Evolutionary conservation across 2,113 vertebrate species (phyloP).

Genomic region (Neodon shergylaensis): DNA sequence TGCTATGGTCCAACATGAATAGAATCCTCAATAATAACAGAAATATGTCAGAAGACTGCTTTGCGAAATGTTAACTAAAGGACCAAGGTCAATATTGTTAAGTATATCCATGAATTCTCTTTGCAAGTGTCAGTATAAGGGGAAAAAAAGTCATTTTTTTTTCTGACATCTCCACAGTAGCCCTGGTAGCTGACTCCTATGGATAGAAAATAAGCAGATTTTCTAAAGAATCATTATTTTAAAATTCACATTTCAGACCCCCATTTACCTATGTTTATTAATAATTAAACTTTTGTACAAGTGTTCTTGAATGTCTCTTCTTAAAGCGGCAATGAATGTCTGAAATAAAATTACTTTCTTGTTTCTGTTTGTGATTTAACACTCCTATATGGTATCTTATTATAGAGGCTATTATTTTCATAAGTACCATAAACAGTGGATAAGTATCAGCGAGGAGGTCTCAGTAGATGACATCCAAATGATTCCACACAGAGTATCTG

Average conservation of each 20-base stretch:
- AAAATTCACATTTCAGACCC: constrained; percentile 49
- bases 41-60: constrained; percentile 33
- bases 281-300: not conserved
- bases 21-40: constrained; percentile 25
- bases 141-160: constrained; percentile 7
- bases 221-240: constrained; percentile 18
- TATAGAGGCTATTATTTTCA: constrained; percentile 62
- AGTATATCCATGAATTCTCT: constrained; percentile 41
- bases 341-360: constrained; percentile 45
- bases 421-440: constrained; percentile 60
- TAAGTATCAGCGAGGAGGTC: constrained; percentile 62
- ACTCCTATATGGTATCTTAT: constrained; percentile 37
- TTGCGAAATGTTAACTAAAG: constrained; percentile 59
- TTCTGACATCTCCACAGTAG: not conserved
- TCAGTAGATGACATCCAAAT: constrained; percentile 78
- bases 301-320: constrained; percentile 27
- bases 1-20: constrained; percentile 10
- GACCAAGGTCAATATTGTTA: constrained; percentile 40
- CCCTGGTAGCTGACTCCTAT: not conserved
- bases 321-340: constrained; percentile 1
- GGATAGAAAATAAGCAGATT: not conserved
- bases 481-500: constrained; percentile 79
- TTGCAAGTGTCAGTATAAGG: constrained; percentile 52
- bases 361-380: constrained; percentile 67
- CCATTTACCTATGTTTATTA: constrained; percentile 46